A percentile compares a stretch with the other conserved stretches of the same genome.
phyloP scores from a whole-genome alignment of 2,797 vertebrate genomes.

The Periparus ater region DNA sequence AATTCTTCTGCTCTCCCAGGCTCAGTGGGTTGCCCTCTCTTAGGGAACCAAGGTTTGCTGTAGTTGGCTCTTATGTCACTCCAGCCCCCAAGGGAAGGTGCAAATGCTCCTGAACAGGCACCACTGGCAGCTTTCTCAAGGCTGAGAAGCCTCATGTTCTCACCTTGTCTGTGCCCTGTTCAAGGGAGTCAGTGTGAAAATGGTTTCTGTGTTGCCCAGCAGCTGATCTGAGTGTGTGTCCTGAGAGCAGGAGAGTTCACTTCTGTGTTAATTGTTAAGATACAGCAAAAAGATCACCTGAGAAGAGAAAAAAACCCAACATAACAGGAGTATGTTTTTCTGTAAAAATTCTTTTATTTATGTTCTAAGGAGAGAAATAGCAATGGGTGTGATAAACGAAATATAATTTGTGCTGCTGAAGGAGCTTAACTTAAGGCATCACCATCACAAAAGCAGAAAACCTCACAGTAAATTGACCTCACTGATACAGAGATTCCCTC shows the following conservation, averaged over 20 bases:
- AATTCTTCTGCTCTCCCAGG: accelerated
- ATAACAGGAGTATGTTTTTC: not conserved
- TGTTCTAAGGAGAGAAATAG: not conserved
- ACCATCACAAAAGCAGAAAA: not conserved
- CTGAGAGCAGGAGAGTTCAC: not conserved
- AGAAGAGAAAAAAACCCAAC: not conserved
- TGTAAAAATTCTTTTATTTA: not conserved
- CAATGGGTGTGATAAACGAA: not conserved
- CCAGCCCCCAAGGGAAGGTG: not conserved
- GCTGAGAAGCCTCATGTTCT: not conserved
- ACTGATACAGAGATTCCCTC: not conserved
- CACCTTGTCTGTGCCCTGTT: not conserved
- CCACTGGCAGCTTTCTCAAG: not conserved
- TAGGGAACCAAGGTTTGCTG: not conserved
- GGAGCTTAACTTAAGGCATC: not conserved
- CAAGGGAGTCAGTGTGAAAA: not conserved
- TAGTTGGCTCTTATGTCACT: not conserved
- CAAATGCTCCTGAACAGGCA: not conserved
- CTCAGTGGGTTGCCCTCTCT: not conserved
- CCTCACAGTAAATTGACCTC: not conserved
- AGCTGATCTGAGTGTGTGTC: not conserved
- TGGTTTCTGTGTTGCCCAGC: not conserved
- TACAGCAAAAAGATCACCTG: not conserved
- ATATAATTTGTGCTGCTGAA: not conserved
- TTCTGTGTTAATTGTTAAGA: not conserved